These are phyloP conservation scores for Drosophila yooni DNA, from an alignment of 2,888 invertebrate genomes.

Conservation along the genomic window DNA sequence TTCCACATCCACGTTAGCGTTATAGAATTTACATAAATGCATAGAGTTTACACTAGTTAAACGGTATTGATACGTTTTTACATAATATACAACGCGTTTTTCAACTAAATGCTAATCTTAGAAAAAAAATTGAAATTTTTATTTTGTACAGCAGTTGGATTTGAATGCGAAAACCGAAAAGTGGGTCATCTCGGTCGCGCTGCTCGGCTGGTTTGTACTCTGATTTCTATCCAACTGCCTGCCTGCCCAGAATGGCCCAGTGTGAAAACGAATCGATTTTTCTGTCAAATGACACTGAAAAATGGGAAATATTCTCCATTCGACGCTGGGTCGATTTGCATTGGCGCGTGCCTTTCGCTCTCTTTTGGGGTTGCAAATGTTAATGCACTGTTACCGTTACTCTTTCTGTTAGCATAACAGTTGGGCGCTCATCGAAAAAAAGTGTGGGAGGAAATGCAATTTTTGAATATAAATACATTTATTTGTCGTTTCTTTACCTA, in stretches of 20 bases:
- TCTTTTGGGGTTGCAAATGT: conserved; percentile 66
- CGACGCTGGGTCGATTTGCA: conserved; percentile 6
- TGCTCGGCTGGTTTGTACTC: conserved; percentile 82
- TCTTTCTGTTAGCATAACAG: conserved; percentile 29
- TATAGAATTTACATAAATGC: conserved; percentile 79
- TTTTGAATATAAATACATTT: conserved; percentile 82
- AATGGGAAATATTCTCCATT: conserved; percentile 70
- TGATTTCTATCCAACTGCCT: conserved; percentile 80
- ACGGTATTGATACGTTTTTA: conserved; percentile 50
- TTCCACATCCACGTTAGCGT: conserved; percentile 69
- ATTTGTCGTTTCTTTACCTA: conserved; percentile 79
- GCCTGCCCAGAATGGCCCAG: conserved; percentile 73
- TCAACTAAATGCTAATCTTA: conserved; percentile 65
- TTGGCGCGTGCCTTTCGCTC: conserved; percentile 10
- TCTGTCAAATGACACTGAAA: conserved; percentile 81
- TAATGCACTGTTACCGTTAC: conserved; percentile 21
- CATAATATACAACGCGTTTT: conserved; percentile 66
- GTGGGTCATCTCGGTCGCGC: conserved; percentile 84
- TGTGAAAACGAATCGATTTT: conserved; percentile 82
- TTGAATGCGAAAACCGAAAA: conserved; percentile 84
- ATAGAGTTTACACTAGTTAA: conserved; percentile 75
- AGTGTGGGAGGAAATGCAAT: conserved; percentile 28
- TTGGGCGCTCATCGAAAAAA: neutral
- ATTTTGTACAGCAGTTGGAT: conserved; percentile 76
- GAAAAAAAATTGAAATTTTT: conserved; percentile 73